phyloP scores from a whole-genome alignment of 2,113 vertebrate species.

The Dipodomys ordii region DNA sequence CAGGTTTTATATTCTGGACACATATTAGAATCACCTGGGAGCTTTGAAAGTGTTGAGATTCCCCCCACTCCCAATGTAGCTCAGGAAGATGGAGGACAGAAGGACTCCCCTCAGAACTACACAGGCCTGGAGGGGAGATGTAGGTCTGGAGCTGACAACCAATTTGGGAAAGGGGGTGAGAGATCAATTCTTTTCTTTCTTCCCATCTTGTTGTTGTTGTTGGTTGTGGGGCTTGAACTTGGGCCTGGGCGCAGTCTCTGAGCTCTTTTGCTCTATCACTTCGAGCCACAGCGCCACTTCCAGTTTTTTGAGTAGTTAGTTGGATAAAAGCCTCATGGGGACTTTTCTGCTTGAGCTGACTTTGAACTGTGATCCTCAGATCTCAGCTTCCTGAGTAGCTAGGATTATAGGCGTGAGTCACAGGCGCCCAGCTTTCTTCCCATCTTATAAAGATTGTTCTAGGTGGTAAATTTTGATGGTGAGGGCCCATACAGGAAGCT shows the following conservation, averaged over 20 bases:
- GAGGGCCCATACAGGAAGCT: background rate
- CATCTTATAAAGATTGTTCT: background rate
- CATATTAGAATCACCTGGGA: background rate
- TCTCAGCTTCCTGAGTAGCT: no score
- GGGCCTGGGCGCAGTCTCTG: background rate
- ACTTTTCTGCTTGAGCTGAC: no score
- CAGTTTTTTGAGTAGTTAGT: no score
- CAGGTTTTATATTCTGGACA: background rate
- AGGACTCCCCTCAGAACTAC: background rate
- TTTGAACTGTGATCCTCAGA: no score
- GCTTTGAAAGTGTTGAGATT: background rate
- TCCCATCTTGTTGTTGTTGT: background rate
- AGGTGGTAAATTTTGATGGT: background rate
- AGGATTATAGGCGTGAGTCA: no score
- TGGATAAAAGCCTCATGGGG: no score
- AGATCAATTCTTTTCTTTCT: background rate
- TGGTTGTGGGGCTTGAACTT: no score
- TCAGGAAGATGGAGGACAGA: background rate
- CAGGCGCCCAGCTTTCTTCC: background rate
- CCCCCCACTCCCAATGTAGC: background rate
- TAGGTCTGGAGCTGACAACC: background rate
- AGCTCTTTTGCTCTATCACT: background rate
- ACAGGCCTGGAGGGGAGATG: background rate
- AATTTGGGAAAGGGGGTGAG: background rate
- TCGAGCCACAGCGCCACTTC: background rate